These are phyloP conservation scores for Pao palembangensis DNA, from an alignment of 2,113 vertebrate species.

Conservation along the genomic window DNA sequence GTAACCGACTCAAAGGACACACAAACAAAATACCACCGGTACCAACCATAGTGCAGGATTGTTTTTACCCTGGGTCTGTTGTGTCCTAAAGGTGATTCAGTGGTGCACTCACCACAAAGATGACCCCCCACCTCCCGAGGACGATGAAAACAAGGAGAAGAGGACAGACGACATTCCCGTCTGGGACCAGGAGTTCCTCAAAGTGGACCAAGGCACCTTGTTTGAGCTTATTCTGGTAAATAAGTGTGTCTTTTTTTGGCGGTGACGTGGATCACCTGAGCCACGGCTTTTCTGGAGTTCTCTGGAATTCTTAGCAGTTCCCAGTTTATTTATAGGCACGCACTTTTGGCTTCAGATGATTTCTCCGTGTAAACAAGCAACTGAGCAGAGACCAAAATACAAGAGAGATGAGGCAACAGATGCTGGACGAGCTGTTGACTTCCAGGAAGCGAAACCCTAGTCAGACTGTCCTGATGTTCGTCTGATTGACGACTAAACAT, in stretches of 20 bases:
- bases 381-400: background rate
- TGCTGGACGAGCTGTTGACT: background rate
- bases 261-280: too few species aligned
- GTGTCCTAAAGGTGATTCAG: constrained; percentile 87
- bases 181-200: constrained; percentile 99
- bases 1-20: constrained; percentile 59
- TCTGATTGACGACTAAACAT: too few species aligned
- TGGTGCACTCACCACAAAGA: constrained; percentile 99
- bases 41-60: too few species aligned
- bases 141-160: constrained; percentile 99
- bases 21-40: background rate
- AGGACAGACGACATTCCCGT: constrained; percentile 98
- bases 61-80: too few species aligned
- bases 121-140: constrained; percentile 96
- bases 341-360: too few species aligned
- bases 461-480: constrained; percentile 8
- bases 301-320: too few species aligned
- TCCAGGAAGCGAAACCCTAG: constrained; percentile 42
- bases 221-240: constrained; percentile 98
- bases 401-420: too few species aligned
- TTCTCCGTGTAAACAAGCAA: background rate
- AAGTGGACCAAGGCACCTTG: constrained; percentile 98
- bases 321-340: too few species aligned
- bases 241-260: background rate
- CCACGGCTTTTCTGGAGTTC: too few species aligned